Evolutionary conservation across 64 coral and sea anemone species (phyloP), one percentile per base, ranked within the genome.

Genomic region (Montipora sp.): DNA sequence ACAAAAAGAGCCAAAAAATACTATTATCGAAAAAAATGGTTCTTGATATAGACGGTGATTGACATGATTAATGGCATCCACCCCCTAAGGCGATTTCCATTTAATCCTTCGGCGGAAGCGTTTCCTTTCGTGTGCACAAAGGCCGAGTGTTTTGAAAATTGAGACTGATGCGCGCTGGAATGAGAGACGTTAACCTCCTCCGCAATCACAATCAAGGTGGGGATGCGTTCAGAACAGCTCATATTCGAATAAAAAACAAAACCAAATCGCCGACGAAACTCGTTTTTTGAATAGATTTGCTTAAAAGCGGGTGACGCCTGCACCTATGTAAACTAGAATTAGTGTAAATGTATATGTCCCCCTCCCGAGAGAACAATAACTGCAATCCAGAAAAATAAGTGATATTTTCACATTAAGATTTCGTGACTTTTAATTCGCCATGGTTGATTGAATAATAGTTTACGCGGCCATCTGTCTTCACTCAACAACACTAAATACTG

Each of bases 371-470:
- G 22, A 48, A 72, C 5, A 21, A n/a, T 8, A 11, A 67, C 19
- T 5, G 61, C 22, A 19, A 48, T 43, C 2, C 21, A 15, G 5
- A 0, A 47, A 66, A 18, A 67, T 48, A n/a, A 47, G 43, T 8
- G 22, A 68, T 68, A 82, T 82, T 82, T 61, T 61, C 14, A 57
- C 66, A 51, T 50, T 48, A 70, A 19, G 9, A 51, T 67, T 85
- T 85, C 63, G 82, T 85, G 82, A 85, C 82, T 85, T 85, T 14
- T 70, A 19, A 23, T 71, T 44, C n/a, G 61, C 50, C 65, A 70
- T 50, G 23, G 27, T 14, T 47, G 22, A 83, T 83, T 71, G 82
- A 15, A 50, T 50, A 66, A 18, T 19, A 48, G 82, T 72, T 50
- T 19, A 72, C 16, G 10, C 19, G 19, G 65, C 14, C 82, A 85